Conservation (phyloP, 2,888 invertebrate genomes). For the Nomada lathburiana region DNA sequence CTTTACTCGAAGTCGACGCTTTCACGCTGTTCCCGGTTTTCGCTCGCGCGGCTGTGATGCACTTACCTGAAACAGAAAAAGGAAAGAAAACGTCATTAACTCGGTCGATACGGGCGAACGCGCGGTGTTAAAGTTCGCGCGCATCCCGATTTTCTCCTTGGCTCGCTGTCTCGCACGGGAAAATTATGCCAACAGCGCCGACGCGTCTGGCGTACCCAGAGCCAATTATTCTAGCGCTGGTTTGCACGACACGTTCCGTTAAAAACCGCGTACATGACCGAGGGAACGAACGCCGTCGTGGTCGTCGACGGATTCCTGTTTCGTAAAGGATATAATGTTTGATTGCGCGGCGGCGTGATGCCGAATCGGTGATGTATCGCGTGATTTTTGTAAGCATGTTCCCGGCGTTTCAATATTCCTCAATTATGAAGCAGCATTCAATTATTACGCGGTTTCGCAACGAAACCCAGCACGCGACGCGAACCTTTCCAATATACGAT, state of each 20-base stretch:
- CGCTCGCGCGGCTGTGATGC: slow-evolving; percentile 39
- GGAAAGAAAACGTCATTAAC: slow-evolving; percentile 66
- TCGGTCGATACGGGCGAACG: slow-evolving; percentile 45
- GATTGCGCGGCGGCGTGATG: slow-evolving; percentile 7
- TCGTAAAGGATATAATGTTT: slow-evolving; percentile 4
- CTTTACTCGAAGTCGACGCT: slow-evolving; percentile 33
- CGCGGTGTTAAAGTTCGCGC: slow-evolving; percentile 64
- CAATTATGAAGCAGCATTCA: slow-evolving; percentile 5
- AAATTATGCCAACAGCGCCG: slow-evolving; percentile 41
- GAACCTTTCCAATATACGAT: not conserved
- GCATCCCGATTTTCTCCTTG: slow-evolving; percentile 25
- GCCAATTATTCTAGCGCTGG: slow-evolving; percentile 7
- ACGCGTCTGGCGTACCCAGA: not conserved
- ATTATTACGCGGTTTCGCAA: slow-evolving; percentile 1
- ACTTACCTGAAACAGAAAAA: slow-evolving; percentile 76
- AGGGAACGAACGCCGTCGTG: not conserved
- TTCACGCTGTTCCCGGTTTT: slow-evolving; percentile 18
- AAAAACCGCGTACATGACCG: slow-evolving; percentile 28
- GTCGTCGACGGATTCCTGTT: slow-evolving; percentile 13
- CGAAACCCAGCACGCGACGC: slow-evolving; percentile 5
- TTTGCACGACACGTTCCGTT: slow-evolving; percentile 6
- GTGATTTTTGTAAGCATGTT: not conserved
- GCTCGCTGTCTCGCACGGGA: slow-evolving; percentile 31
- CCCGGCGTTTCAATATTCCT: slow-evolving; percentile 8
- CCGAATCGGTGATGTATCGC: not conserved